Conservation (phyloP, 2,797 vertebrate species). For the Triplophysa bombifrons region DNA sequence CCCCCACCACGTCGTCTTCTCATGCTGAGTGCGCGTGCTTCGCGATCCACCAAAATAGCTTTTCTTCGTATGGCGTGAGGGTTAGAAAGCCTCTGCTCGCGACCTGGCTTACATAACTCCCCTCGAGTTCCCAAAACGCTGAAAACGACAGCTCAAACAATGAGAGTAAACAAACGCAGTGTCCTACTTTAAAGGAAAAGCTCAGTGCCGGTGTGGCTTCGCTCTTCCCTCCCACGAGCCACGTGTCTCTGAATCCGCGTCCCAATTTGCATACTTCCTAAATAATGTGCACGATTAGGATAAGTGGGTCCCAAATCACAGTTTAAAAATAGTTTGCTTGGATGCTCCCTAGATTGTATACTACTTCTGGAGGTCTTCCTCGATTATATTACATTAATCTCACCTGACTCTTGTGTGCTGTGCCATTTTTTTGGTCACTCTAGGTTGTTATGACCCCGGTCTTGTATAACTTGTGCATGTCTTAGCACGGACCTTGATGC, state of each 20-base stretch:
- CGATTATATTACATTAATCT: no score
- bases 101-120: constrained; percentile 30
- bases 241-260: background rate
- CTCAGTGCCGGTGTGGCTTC: background rate
- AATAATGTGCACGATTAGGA: background rate
- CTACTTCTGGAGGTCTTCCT: background rate
- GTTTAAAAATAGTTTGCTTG: background rate
- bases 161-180: constrained; percentile 21
- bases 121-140: constrained; percentile 26
- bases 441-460: background rate
- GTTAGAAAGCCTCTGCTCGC: constrained; percentile 31
- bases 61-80: constrained; percentile 33
- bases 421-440: background rate
- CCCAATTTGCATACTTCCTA: background rate
- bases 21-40: constrained; percentile 28
- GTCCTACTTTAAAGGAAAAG: constrained; percentile 34
- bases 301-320: background rate
- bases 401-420: background rate
- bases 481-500: background rate
- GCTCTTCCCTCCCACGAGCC: background rate
- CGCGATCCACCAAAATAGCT: constrained; percentile 25
- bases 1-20: constrained; percentile 27
- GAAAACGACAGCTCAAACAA: constrained; percentile 13
- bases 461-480: background rate
- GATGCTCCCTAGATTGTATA: background rate